These are phyloP conservation scores for Calephelis perditalis DNA, from an alignment of 2,888 invertebrate genomes.

Conservation along the genomic window DNA sequence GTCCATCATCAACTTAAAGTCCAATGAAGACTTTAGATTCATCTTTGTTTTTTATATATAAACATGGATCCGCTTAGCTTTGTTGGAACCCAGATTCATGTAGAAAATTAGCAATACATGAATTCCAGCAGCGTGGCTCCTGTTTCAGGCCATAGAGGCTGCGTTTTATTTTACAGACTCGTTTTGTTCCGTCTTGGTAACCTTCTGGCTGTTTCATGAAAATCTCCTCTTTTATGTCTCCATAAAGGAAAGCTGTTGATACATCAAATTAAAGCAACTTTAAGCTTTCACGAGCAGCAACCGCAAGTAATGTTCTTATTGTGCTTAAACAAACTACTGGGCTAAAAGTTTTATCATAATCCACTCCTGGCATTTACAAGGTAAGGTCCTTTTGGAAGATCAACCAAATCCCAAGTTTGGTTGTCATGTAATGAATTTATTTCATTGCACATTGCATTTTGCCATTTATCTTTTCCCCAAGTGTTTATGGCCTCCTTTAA, in stretches of 20 bases:
- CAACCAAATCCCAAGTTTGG: neutral
- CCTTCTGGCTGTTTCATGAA: constrained; percentile 36
- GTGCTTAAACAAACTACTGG: neutral
- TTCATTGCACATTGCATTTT: neutral
- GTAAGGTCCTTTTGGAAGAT: neutral
- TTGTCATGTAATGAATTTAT: constrained; percentile 1
- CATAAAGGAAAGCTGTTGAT: constrained; percentile 38
- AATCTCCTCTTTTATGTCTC: constrained; percentile 30
- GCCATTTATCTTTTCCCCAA: neutral
- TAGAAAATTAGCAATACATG: too few species aligned
- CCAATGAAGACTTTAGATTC: too few species aligned
- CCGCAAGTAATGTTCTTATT: neutral
- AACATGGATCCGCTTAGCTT: too few species aligned
- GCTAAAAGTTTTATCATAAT: constrained; percentile 10
- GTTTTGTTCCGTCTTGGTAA: constrained; percentile 23
- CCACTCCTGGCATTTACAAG: constrained; percentile 13
- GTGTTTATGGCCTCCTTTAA: too few species aligned
- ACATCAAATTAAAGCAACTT: constrained; percentile 32
- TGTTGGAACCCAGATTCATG: too few species aligned
- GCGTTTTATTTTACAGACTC: neutral
- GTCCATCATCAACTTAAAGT: too few species aligned
- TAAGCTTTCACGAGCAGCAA: constrained; percentile 27
- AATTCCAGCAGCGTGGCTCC: neutral
- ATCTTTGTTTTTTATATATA: too few species aligned
- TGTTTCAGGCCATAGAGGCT: too few species aligned